Conservation (phyloP, 2,797 vertebrate genomes). For the Xenops minutus region DNA sequence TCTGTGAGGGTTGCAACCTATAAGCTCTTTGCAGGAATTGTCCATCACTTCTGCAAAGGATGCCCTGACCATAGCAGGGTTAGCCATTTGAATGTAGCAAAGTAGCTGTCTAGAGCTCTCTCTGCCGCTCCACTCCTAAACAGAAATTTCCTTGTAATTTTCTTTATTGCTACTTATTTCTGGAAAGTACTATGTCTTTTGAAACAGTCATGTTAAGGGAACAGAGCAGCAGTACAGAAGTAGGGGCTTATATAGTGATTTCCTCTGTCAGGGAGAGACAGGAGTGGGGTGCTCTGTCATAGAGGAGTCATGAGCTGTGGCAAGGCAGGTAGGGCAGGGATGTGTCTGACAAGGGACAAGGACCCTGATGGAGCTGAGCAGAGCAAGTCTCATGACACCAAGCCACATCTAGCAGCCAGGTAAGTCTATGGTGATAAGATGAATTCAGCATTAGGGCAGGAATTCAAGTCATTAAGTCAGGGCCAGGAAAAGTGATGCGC, state of each 20-base stretch:
- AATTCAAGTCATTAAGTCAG: not conserved
- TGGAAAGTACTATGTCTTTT: not conserved
- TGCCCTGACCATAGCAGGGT: not conserved
- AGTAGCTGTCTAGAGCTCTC: not conserved
- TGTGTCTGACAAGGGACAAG: rapidly evolving
- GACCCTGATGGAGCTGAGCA: not conserved
- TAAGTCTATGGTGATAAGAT: rapidly evolving
- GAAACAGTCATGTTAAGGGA: not conserved
- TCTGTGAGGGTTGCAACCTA: not conserved
- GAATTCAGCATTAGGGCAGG: not conserved
- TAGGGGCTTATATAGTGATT: not conserved
- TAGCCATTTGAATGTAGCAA: not conserved
- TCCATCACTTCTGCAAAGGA: not conserved
- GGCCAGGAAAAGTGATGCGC: no score
- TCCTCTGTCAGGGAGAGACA: not conserved
- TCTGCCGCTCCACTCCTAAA: not conserved
- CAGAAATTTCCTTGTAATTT: not conserved
- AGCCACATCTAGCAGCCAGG: not conserved
- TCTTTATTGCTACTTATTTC: not conserved
- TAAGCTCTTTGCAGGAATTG: not conserved
- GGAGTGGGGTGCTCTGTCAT: not conserved
- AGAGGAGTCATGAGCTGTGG: rapidly evolving
- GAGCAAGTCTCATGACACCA: not conserved
- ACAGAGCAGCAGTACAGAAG: not conserved
- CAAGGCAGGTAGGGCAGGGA: not conserved